Base-by-base conservation (phyloP, 2,888 invertebrate genomes). In the Diarsia dahlii region DNA sequence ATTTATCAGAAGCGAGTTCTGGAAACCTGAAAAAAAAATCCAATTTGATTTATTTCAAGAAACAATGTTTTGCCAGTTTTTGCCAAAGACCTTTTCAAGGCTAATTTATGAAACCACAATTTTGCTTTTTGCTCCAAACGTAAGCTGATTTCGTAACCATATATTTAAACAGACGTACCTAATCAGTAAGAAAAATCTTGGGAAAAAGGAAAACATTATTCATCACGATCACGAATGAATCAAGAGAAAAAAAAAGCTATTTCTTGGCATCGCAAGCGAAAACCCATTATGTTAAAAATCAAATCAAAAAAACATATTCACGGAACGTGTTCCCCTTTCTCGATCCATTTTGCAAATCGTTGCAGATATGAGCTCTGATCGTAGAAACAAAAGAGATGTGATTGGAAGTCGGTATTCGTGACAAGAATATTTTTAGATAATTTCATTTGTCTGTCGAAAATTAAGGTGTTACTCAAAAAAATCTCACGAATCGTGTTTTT, bases 201-300 rank as follows among this genome's bases (percentile, higher is more conserved):
- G 10, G 60, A 39, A 72, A 72, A 84, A 73, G 66, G 62, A 75
- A 72, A 82, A 74, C 72, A 75, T 48, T 48, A 71, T 84, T 71
- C 62, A 80, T 74, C 70, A 71, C 60, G 69, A 80, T 72, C 70
- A 71, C 63, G 71, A 80, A 78, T 76, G 78, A 81, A 85, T 82
- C 70, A 69, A 66, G 74, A 74, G 66, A 84, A 82, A 84, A 84
- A 82, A 84, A 84, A 86, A 76, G 70, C 85, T 75, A 76, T 82
- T 82, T 78, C 74, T 71, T 71, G 66, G 67, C 74, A 77, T 46
- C 64, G 85, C 72, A 68, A 64, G 66, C 77, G 60, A 82, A 83
- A 83, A 78, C 73, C 79, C 78, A 84, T 88, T 86, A 86, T 66
- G 74, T 78, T 56, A 72, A 74, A 86, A 81, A 82, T 78, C 74